Base-by-base conservation (phyloP, 2,888 invertebrate genomes). In the Dicyrtomina minuta region DNA sequence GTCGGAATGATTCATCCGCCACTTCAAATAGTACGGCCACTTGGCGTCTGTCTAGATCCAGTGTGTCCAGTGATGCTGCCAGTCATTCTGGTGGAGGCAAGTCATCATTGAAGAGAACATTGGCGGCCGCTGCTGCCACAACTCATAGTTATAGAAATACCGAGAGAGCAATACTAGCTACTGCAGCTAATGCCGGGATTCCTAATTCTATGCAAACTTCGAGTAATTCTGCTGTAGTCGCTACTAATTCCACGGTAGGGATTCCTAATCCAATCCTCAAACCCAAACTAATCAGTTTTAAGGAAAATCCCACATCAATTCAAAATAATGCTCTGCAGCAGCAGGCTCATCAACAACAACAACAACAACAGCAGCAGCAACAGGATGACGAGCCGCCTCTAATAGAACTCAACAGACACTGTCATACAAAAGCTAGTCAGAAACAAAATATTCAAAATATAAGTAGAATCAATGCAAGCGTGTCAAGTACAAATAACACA, bases 21-120 rank as follows among this genome's bases (percentile, higher is more conserved):
- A 93, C 93, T 20, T 93, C 93, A 1, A 93, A 92, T 27, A 92
- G 91, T 79, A 94, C 94, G 20, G 91, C 92, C 79, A 92, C 93
- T 67, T 94, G 93, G 89, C 86, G 93, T 72, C 88, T 93, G 79
- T 93, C 93, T 12, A 86, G 93, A 64, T 93, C 93, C 56, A 92
- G 90, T 80, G 90, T 89, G 68, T 86, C 88, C 33, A 86, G 89
- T 79, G 88, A 84, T 68, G 79, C 80, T 13, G 79, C 80, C 6
- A 80, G 80, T 73, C 78, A 79, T 71, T 76, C 79, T 20, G 77
- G 78, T 39, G 77, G 77, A 22, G 76, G 76, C 55, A 75, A 73
- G 62, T 76, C 74, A 8, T 74, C 73, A 10, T 72, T 79, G 39
- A 76, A 77, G 59, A 72, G 71, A 51, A 75, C 77, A 82, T 79